Conservation (phyloP, 2,888 invertebrate species). For the Amblyteles armatorius region DNA sequence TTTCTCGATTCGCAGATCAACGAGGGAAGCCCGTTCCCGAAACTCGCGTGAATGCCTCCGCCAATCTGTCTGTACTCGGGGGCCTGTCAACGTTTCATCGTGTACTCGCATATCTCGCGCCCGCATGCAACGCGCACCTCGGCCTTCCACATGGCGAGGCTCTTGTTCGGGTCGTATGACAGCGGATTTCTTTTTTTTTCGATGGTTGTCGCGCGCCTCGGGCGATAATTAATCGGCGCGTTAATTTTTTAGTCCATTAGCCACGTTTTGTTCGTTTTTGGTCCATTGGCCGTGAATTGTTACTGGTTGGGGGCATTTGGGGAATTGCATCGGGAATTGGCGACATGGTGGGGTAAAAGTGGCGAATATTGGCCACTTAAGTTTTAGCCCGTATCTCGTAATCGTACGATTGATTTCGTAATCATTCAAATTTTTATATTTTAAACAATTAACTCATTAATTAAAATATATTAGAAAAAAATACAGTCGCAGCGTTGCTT, state of each 20-base stretch:
- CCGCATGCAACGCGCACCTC: not conserved
- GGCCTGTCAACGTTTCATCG: slow-evolving; percentile 15
- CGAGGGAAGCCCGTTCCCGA: slow-evolving; percentile 12
- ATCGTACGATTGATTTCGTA: too few species aligned
- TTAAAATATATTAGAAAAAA: too few species aligned
- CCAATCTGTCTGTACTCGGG: slow-evolving; percentile 20
- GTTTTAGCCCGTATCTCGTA: too few species aligned
- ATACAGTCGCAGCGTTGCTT: too few species aligned
- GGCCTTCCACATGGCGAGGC: not conserved
- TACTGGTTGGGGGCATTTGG: not conserved
- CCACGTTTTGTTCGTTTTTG: not conserved
- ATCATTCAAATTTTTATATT: too few species aligned
- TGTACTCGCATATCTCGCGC: slow-evolving; percentile 8
- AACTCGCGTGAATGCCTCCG: slow-evolving; percentile 28
- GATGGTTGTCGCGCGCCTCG: too few species aligned
- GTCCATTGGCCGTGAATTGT: not conserved
- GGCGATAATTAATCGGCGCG: not conserved
- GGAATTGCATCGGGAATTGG: too few species aligned
- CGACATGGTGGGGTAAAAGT: too few species aligned
- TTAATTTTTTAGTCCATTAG: not conserved
- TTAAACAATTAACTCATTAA: too few species aligned
- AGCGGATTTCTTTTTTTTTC: not conserved
- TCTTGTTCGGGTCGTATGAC: not conserved
- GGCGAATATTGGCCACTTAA: too few species aligned
- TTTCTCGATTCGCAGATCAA: slow-evolving; percentile 40